Percentiles rank a stretch among this genome's conserved stretches.
These are phyloP conservation scores for Electrona antarctica DNA, from an alignment of 2,113 vertebrate genomes.

Conservation along the genomic window DNA sequence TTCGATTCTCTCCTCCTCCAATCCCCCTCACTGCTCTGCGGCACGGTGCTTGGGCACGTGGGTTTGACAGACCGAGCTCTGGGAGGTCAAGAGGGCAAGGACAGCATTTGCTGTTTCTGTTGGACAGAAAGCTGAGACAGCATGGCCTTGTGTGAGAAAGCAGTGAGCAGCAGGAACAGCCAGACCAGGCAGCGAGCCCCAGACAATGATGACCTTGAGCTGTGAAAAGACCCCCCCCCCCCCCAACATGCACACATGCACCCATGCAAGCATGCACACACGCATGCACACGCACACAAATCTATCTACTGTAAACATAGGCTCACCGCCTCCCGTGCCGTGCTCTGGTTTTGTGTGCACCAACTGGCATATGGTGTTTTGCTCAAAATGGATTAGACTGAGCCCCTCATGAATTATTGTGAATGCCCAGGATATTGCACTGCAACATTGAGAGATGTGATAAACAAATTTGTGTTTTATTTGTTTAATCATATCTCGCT, in stretches of 20 bases:
- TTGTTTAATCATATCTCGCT: conserved; percentile 36
- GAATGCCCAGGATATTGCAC: conserved; percentile 36
- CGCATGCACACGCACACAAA: conserved; percentile 15
- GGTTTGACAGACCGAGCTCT: conserved; percentile 68
- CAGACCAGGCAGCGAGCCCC: conserved; percentile 42
- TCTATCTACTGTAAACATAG: conserved; percentile 22
- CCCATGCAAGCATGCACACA: too few relatives aligned
- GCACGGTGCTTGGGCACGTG: conserved; percentile 14
- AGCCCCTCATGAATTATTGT: conserved; percentile 47
- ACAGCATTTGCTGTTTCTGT: conserved; percentile 58
- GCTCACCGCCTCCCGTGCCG: conserved; percentile 14
- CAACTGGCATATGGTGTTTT: conserved; percentile 53
- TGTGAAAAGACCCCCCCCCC: conserved; percentile 29
- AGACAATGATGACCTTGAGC: conserved; percentile 58
- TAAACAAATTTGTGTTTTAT: conserved; percentile 47
- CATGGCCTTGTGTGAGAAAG: conserved; percentile 57
- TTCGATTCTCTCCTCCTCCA: conserved; percentile 16
- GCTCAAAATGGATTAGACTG: conserved; percentile 43
- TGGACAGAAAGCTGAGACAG: conserved; percentile 74
- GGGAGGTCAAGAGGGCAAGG: conserved; percentile 66
- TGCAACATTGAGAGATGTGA: conserved; percentile 19
- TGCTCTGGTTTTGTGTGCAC: conserved; percentile 14
- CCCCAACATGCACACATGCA: neutral
- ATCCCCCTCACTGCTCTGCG: neutral
- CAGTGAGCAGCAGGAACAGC: conserved; percentile 48